These are phyloP conservation scores for Altica lythri DNA, from an alignment of 2,888 invertebrate species.

Conservation along the genomic window DNA sequence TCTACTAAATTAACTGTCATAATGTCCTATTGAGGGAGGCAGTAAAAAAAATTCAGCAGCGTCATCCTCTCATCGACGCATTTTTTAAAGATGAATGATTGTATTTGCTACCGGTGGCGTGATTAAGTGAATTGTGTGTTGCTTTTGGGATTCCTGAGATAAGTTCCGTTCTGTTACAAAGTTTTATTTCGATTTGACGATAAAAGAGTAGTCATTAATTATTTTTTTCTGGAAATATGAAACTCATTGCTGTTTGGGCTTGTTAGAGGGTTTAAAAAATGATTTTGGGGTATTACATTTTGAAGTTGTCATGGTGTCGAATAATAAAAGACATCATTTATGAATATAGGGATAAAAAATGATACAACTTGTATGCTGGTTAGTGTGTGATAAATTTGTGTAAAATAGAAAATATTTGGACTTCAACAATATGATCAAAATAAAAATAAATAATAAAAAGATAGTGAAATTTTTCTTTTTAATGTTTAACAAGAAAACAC, in stretches of 20 bases:
- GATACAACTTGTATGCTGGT: no score
- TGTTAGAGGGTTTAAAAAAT: constrained; percentile 3
- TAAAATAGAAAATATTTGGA: no score
- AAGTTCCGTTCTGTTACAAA: constrained; percentile 23
- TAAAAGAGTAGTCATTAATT: constrained; percentile 33
- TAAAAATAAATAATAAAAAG: no score
- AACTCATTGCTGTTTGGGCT: neutral
- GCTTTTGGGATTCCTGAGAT: constrained; percentile 32
- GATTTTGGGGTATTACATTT: no score
- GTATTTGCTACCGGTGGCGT: constrained; percentile 37
- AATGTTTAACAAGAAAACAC: no score
- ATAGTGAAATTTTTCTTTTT: no score
- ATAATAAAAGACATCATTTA: no score
- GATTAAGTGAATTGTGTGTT: constrained; percentile 37
- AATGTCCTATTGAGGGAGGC: constrained; percentile 38
- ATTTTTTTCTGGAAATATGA: constrained; percentile 16
- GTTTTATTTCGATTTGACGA: constrained; percentile 28
- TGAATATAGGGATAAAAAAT: no score
- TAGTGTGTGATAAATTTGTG: no score
- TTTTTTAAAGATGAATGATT: constrained; percentile 40
- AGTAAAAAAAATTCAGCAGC: constrained; percentile 34
- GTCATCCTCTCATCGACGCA: constrained; percentile 41
- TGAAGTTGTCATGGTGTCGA: no score
- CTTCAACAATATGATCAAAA: no score
- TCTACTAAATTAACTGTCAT: constrained; percentile 40